Percentiles rank a stretch among this genome's conserved stretches.
phyloP scores from a whole-genome alignment of 2,797 vertebrate species.

The Mustela erminea region DNA sequence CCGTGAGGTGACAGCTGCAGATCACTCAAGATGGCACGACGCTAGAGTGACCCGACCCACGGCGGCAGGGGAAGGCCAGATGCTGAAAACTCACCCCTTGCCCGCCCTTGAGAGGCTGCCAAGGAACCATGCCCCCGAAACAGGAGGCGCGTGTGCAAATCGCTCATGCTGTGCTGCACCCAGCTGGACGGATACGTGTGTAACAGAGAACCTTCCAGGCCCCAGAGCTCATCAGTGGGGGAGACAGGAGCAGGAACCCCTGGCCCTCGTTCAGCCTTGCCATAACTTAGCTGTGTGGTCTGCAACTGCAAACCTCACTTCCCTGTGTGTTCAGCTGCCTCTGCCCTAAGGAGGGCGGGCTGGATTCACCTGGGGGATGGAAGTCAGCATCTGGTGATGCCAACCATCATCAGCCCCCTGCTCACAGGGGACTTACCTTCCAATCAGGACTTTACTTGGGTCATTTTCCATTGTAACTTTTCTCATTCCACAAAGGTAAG shows the following conservation, averaged over 20 bases:
- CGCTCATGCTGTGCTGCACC: not conserved
- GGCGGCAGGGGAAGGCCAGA: slow-evolving; percentile 63
- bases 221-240: not conserved
- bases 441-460: not conserved
- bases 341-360: not conserved
- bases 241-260: not conserved
- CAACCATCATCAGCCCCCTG: not conserved
- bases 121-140: slow-evolving; percentile 65
- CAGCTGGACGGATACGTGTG: not conserved
- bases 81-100: slow-evolving; percentile 57
- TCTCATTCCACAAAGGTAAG: slow-evolving; percentile 24
- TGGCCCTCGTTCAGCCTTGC: not conserved
- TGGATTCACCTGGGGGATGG: not conserved
- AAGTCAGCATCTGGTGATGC: not conserved
- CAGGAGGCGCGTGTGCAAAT: not conserved
- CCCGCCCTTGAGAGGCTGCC: slow-evolving; percentile 76
- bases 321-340: not conserved
- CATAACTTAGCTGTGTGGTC: not conserved
- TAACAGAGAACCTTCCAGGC: slow-evolving; percentile 42
- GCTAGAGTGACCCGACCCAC: slow-evolving; percentile 10
- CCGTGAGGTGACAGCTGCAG: slow-evolving; percentile 63
- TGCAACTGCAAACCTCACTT: not conserved
- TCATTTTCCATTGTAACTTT: not conserved
- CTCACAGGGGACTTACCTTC: not conserved
- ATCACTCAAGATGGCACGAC: slow-evolving; percentile 44